A percentile compares a stretch with the other conserved stretches of the same genome.
Conservation (phyloP, 1,140 invertebrate genomes). For the Drosophila pandora region DNA sequence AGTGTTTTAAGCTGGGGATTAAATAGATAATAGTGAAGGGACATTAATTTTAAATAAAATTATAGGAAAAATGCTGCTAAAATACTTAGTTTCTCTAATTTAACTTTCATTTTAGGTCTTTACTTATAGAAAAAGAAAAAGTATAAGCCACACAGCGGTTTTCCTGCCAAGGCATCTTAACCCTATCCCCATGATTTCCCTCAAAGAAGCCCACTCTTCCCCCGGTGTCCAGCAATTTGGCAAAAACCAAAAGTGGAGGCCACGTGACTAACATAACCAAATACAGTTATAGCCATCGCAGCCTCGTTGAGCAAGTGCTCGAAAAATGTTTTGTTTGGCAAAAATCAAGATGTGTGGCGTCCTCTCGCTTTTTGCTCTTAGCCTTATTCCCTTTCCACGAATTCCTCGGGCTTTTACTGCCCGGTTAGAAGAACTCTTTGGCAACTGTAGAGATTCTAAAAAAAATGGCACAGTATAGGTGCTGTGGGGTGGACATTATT, state of each 20-base stretch:
- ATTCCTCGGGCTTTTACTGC: constrained; percentile 40
- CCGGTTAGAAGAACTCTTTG: constrained; percentile 50
- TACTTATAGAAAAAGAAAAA: constrained; percentile 24
- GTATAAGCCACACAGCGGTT: constrained; percentile 17
- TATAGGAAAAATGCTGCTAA: constrained; percentile 3
- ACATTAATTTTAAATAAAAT: neutral
- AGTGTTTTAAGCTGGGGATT: neutral
- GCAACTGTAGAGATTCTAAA: constrained; percentile 39
- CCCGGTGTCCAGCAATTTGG: constrained; percentile 66
- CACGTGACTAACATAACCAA: constrained; percentile 80
- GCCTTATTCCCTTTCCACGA: constrained; percentile 3
- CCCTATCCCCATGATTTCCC: constrained; percentile 5
- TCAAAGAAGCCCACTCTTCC: neutral
- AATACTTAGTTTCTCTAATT: neutral
- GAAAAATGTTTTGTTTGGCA: constrained; percentile 78
- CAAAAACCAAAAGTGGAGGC: constrained; percentile 61
- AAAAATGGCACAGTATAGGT: constrained; percentile 15
- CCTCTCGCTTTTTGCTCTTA: constrained; percentile 35
- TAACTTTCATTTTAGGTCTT: neutral
- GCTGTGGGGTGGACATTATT: constrained; percentile 22
- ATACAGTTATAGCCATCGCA: constrained; percentile 65
- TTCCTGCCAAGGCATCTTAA: constrained; percentile 18
- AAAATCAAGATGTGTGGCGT: constrained; percentile 77
- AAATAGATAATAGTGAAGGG: neutral
- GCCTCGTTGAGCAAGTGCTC: constrained; percentile 59